These are phyloP conservation scores for Eurytoma californica DNA, from an alignment of 2,888 invertebrate species.

Conservation along the genomic window DNA sequence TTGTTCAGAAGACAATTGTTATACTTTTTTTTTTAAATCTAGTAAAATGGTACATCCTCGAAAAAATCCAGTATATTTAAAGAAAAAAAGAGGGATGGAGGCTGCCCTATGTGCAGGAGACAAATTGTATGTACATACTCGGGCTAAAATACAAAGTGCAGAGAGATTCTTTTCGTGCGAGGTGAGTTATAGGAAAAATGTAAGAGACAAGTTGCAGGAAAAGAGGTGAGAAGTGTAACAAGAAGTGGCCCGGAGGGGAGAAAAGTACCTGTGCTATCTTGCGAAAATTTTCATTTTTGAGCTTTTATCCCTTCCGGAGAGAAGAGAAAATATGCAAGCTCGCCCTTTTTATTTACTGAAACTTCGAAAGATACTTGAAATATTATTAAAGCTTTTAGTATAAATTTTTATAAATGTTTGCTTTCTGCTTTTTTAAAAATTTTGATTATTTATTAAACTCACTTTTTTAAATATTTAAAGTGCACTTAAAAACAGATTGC, in stretches of 20 bases:
- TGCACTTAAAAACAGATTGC: no score
- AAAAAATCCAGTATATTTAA: no score
- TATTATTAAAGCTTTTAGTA: not conserved
- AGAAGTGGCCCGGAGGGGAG: not conserved
- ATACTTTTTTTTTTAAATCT: no score
- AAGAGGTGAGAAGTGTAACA: slow-evolving; percentile 28
- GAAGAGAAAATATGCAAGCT: not conserved
- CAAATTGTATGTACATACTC: slow-evolving; percentile 21
- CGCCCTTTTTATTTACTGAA: not conserved
- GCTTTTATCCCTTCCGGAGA: slow-evolving; percentile 12
- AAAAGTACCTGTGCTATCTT: not conserved
- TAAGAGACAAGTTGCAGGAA: slow-evolving; percentile 40
- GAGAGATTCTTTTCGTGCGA: slow-evolving; percentile 42
- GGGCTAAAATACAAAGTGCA: slow-evolving; percentile 58
- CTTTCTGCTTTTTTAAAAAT: no score
- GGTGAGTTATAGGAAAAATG: slow-evolving; percentile 31
- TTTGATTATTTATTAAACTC: no score
- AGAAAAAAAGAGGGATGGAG: no score
- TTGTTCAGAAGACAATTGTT: no score
- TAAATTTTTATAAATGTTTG: no score
- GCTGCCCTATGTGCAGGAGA: no score
- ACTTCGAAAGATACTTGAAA: not conserved
- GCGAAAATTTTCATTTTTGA: slow-evolving; percentile 36
- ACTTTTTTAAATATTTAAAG: no score
- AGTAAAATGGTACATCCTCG: no score